Conservation (phyloP, 2,797 vertebrate species). For the Calcarius lapponicus region DNA sequence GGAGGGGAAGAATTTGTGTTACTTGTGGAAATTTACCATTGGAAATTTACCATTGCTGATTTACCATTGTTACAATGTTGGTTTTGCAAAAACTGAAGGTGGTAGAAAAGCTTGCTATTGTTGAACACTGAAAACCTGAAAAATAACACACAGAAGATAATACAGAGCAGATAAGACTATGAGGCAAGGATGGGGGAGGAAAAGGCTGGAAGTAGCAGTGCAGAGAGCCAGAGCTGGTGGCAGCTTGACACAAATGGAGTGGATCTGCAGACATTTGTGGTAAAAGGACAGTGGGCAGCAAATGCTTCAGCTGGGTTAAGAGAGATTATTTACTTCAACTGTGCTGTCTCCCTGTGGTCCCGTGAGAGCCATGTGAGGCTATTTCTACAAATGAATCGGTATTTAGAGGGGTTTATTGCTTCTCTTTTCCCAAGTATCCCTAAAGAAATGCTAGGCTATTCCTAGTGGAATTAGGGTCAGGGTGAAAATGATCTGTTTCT, state of each 20-base stretch:
- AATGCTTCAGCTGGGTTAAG: not conserved
- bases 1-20: not conserved
- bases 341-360: not conserved
- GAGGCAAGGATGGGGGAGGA: not conserved
- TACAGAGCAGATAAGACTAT: not conserved
- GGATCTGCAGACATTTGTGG: not conserved
- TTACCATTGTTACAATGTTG: not conserved
- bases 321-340: not conserved
- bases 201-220: not conserved
- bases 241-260: not conserved
- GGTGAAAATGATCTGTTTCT: not conserved
- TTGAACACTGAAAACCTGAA: not conserved
- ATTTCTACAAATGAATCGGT: conserved; percentile 9
- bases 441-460: not conserved
- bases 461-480: not conserved
- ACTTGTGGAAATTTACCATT: not conserved
- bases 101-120: not conserved
- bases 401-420: not conserved
- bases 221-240: not conserved
- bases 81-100: not conserved
- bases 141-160: not conserved
- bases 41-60: too few species aligned
- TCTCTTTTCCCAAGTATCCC: not conserved
- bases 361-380: not conserved
- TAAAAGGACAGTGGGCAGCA: not conserved